These are phyloP conservation scores for Anthoscopus minutus DNA, from an alignment of 2,113 vertebrate species.

Conservation along the genomic window DNA sequence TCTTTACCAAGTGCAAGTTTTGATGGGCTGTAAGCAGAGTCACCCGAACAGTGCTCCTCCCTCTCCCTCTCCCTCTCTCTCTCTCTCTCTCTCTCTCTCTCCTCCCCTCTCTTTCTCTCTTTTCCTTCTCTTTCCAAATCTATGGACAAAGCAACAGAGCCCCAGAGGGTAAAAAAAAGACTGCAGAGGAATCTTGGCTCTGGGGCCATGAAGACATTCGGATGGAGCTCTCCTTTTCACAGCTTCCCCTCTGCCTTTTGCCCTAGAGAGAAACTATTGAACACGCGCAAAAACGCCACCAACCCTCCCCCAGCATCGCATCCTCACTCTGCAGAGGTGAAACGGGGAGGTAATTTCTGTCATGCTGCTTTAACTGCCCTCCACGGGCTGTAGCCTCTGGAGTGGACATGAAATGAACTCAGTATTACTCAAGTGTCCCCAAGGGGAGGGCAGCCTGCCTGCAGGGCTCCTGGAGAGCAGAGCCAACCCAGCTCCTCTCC, in stretches of 20 bases:
- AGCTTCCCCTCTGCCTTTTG: conserved; percentile 48
- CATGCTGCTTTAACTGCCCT: conserved; percentile 65
- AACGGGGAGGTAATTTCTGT: conserved; percentile 41
- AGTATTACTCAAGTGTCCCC: conserved; percentile 61
- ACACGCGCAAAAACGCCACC: neutral
- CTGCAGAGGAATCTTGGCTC: conserved; percentile 23
- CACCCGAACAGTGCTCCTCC: conserved; percentile 48
- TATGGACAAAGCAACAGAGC: conserved; percentile 26
- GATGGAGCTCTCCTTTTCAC: conserved; percentile 52
- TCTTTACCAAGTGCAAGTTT: conserved; percentile 89
- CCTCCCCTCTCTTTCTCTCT: neutral
- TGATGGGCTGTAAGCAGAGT: conserved; percentile 73
- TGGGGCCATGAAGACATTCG: conserved; percentile 31
- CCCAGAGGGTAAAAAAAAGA: conserved; percentile 33
- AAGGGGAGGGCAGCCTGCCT: conserved; percentile 13
- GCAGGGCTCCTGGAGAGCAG: conserved; percentile 13
- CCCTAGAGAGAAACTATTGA: neutral
- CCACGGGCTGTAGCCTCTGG: conserved; percentile 11
- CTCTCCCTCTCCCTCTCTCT: neutral
- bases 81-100: neutral
- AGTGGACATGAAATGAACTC: conserved; percentile 50
- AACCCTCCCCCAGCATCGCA: neutral
- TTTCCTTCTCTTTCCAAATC: conserved; percentile 32
- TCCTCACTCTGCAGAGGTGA: conserved; percentile 46
- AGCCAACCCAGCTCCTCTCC: conserved; percentile 4